These are phyloP conservation scores for Icerya purchasi DNA, from an alignment of 2,888 invertebrate species.

Conservation along the genomic window DNA sequence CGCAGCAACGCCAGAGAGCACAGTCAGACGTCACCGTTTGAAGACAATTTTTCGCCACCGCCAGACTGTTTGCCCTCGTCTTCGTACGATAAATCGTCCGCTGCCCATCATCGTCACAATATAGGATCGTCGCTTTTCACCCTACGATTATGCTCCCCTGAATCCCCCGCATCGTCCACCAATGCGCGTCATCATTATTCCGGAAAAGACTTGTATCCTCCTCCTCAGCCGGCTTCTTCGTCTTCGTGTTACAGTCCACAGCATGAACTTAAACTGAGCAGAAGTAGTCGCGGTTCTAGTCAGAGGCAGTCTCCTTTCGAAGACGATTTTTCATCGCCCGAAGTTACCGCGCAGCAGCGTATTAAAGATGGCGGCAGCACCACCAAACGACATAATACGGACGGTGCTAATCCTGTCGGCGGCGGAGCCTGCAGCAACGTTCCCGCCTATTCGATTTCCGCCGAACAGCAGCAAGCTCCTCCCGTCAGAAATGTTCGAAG, in stretches of 20 bases:
- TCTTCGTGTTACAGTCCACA: background rate
- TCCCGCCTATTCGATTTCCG: background rate
- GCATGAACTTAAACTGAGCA: background rate
- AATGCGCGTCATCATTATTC: background rate
- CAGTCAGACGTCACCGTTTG: constrained; percentile 31
- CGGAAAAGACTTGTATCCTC: background rate
- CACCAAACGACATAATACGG: no score
- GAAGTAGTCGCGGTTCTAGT: constrained; percentile 6
- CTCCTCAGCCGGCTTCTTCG: background rate
- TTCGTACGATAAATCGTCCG: background rate
- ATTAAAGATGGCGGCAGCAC: constrained; percentile 9
- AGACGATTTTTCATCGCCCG: constrained; percentile 39
- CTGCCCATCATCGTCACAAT: background rate
- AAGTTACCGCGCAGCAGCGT: constrained; percentile 17
- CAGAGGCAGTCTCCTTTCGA: constrained; percentile 38
- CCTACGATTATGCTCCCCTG: background rate
- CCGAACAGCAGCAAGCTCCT: no score
- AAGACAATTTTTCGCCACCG: constrained; percentile 34
- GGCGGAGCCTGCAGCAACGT: background rate
- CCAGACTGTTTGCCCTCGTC: background rate
- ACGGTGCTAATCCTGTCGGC: no score
- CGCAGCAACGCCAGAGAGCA: constrained; percentile 15
- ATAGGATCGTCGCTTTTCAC: background rate
- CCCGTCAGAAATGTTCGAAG: no score
- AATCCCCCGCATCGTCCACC: background rate